A percentile compares a stretch with the other conserved stretches of the same genome.
These are phyloP conservation scores for Oreohelix idahoensis DNA, from an alignment of 1,140 invertebrate genomes.

Conservation along the genomic window DNA sequence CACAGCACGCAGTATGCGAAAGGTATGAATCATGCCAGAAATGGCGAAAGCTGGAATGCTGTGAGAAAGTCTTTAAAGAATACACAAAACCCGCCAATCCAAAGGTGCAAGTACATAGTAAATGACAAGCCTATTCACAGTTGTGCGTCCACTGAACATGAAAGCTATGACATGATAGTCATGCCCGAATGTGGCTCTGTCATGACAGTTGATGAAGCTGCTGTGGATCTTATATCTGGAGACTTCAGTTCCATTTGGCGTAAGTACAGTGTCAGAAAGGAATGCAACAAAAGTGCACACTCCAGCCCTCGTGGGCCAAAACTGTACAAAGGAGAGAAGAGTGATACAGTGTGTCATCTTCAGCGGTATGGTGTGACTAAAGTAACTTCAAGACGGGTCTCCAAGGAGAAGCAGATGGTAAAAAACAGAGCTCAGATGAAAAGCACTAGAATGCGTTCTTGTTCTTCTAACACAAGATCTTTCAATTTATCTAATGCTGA, in stretches of 20 bases:
- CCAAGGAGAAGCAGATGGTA: not conserved
- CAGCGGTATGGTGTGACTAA: not conserved
- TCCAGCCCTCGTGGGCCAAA: not conserved
- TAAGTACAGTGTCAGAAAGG: not conserved
- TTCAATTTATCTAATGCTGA: not conserved
- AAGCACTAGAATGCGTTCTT: not conserved
- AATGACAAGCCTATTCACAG: not conserved
- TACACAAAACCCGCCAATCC: not conserved
- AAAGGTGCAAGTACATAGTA: no score
- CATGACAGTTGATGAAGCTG: not conserved
- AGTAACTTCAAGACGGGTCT: not conserved
- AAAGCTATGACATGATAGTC: not conserved
- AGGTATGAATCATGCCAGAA: not conserved
- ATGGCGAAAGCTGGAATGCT: not conserved
- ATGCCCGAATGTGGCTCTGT: not conserved
- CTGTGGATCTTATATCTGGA: not conserved
- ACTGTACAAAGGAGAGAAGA: not conserved
- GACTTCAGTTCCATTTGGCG: conserved; percentile 1
- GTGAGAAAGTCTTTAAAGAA: not conserved
- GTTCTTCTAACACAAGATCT: not conserved
- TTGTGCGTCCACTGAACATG: not conserved
- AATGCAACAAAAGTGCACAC: not conserved
- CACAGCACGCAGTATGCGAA: not conserved
- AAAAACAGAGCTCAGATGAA: not conserved
- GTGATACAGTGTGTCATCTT: not conserved